A percentile compares a stretch with the other conserved stretches of the same genome.
phyloP scores from a whole-genome alignment of 1,140 invertebrate genomes.

The Bombus sibiricus region DNA sequence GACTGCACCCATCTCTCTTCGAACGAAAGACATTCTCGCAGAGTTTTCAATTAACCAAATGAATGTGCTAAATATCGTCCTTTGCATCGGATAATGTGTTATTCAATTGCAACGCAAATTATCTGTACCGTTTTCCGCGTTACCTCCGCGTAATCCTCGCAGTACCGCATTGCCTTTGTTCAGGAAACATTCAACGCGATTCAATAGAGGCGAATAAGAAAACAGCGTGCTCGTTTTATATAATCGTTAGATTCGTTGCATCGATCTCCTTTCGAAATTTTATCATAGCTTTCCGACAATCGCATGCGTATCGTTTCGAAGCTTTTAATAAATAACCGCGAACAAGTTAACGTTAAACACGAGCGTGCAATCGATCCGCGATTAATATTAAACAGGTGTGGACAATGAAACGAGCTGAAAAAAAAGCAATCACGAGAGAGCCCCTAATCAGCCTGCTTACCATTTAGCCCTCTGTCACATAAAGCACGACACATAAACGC shows the following conservation, averaged over 20 bases:
- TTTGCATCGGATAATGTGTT: background rate
- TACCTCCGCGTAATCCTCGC: background rate
- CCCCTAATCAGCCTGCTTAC: slow-evolving; percentile 9
- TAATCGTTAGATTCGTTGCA: background rate
- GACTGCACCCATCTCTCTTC: background rate
- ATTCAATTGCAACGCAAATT: slow-evolving; percentile 9
- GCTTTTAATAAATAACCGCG: slow-evolving; percentile 13
- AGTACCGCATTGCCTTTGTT: background rate
- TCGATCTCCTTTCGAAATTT: background rate
- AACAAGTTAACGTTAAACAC: slow-evolving; percentile 2
- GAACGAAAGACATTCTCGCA: background rate
- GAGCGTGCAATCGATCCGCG: background rate
- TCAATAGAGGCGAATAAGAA: no score
- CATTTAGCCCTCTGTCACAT: slow-evolving; percentile 11
- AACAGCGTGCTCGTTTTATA: background rate
- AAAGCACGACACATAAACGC: slow-evolving; percentile 33
- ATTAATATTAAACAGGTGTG: slow-evolving; percentile 19
- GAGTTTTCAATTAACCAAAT: slow-evolving; percentile 29
- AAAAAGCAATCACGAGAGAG: background rate
- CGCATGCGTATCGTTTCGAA: no score
- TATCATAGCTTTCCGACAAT: background rate
- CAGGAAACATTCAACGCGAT: background rate
- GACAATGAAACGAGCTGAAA: background rate
- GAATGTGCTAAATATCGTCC: background rate
- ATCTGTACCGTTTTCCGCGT: background rate